These are phyloP conservation scores for Brachyhypopomus occidentalis DNA, from an alignment of 2,113 vertebrate genomes.

Conservation along the genomic window DNA sequence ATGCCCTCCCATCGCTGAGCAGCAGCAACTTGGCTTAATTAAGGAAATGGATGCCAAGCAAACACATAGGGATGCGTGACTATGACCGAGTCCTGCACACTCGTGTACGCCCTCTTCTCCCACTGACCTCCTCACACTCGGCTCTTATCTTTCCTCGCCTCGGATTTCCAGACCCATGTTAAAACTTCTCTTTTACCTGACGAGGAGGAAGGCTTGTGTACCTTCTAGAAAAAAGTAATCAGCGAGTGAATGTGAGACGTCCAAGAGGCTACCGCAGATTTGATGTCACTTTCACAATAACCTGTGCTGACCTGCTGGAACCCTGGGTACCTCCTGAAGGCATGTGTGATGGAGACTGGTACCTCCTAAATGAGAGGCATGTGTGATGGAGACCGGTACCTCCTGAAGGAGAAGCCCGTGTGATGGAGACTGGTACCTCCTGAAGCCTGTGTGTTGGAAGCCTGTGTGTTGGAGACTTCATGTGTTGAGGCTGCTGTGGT, in stretches of 20 bases:
- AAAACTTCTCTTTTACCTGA: neutral
- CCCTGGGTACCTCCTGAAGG: neutral
- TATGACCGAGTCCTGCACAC: neutral
- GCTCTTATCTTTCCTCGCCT: neutral
- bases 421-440: no score
- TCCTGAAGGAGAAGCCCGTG: no score
- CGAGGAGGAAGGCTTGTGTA: neutral
- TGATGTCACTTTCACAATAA: neutral
- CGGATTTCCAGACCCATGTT: neutral
- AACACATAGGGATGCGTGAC: constrained; percentile 47
- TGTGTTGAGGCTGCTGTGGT: no score
- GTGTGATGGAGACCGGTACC: no score
- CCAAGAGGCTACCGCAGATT: neutral
- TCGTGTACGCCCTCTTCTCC: neutral
- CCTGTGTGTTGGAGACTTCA: no score
- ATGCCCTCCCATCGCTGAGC: constrained; percentile 52
- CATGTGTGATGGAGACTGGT: no score
- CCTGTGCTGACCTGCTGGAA: neutral
- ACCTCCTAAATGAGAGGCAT: no score
- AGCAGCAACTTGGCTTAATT: constrained; percentile 61
- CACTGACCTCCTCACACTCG: neutral
- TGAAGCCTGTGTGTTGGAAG: no score
- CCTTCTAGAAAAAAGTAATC: neutral
- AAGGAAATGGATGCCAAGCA: constrained; percentile 68
- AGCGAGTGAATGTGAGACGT: neutral